Evolutionary conservation across 1,140 invertebrate species (phyloP).

Genomic region (Akabosia matsudoensis): DNA sequence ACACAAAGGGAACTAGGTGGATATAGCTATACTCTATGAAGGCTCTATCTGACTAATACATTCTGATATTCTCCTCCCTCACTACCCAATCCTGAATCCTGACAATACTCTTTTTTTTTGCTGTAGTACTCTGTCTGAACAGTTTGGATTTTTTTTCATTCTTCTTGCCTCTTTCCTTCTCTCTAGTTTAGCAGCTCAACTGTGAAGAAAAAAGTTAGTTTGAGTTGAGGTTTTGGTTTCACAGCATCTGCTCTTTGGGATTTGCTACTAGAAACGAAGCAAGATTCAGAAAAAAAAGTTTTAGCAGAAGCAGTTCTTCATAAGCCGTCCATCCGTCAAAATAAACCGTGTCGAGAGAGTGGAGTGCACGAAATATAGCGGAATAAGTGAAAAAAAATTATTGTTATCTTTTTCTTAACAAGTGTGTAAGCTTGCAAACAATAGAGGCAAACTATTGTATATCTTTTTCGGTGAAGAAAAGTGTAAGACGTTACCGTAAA

Average conservation of each 20-base stretch:
- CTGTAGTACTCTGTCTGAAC: no score
- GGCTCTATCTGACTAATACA: no score
- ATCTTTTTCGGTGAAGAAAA: no score
- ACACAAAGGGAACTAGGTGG: no score
- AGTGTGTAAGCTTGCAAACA: neutral
- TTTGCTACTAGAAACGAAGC: neutral
- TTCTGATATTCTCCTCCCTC: no score
- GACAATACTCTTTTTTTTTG: no score
- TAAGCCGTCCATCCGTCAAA: conserved; percentile 10
- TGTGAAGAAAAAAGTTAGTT: conserved; percentile 19
- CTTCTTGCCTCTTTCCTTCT: neutral
- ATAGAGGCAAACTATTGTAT: neutral
- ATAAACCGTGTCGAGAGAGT: neutral
- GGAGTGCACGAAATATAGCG: neutral
- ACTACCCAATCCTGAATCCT: no score
- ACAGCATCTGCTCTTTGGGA: conserved; percentile 9
- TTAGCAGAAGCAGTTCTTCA: neutral
- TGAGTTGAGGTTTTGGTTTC: conserved; percentile 3
- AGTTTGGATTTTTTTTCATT: neutral
- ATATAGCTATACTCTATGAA: no score
- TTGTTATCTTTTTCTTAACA: no score
- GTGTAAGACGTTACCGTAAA: neutral
- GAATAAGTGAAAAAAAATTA: neutral
- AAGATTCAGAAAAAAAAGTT: neutral
- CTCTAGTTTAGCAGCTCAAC: conserved; percentile 18